phyloP scores from a whole-genome alignment of 2,888 invertebrate species.

The Pristionchus fissidentatus region DNA sequence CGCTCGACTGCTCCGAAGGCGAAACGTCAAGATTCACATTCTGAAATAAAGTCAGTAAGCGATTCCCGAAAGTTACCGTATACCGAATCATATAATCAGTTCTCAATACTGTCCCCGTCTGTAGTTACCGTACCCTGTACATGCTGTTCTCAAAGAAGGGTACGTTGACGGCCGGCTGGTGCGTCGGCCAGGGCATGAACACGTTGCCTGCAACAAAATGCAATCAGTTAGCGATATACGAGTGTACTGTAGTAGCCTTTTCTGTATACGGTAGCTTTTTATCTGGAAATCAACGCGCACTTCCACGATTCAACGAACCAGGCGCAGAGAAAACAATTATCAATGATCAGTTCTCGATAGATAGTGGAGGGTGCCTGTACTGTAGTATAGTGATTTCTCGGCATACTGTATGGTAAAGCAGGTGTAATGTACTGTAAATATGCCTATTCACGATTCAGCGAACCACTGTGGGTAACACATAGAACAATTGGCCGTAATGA shows the following conservation, averaged over 20 bases:
- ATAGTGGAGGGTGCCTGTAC: too few species aligned
- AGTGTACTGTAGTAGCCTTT: background rate
- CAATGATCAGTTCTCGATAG: too few species aligned
- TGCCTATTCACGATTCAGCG: too few species aligned
- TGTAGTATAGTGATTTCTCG: too few species aligned
- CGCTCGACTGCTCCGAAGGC: conserved; percentile 65
- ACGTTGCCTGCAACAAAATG: background rate
- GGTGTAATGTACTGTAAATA: too few species aligned
- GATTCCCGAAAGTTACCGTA: background rate
- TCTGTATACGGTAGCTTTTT: background rate
- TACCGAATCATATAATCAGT: background rate
- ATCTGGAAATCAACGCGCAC: too few species aligned
- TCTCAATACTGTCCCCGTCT: background rate
- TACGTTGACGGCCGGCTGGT: conserved; percentile 62
- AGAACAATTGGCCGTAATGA: too few species aligned
- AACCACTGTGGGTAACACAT: too few species aligned
- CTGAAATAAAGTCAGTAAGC: conserved; percentile 44
- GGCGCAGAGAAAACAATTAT: too few species aligned
- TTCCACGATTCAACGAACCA: background rate
- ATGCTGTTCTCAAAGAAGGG: conserved; percentile 67
- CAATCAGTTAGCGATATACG: background rate
- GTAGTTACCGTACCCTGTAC: conserved; percentile 53
- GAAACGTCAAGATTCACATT: conserved; percentile 68
- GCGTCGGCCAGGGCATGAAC: conserved; percentile 67
- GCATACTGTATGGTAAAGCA: too few species aligned